A percentile compares a stretch with the other conserved stretches of the same genome.
These are phyloP conservation scores for Pseudorhiza aurosa DNA, from an alignment of 30 jellyfish, hydroid and myxozoan genomes.

Conservation along the genomic window DNA sequence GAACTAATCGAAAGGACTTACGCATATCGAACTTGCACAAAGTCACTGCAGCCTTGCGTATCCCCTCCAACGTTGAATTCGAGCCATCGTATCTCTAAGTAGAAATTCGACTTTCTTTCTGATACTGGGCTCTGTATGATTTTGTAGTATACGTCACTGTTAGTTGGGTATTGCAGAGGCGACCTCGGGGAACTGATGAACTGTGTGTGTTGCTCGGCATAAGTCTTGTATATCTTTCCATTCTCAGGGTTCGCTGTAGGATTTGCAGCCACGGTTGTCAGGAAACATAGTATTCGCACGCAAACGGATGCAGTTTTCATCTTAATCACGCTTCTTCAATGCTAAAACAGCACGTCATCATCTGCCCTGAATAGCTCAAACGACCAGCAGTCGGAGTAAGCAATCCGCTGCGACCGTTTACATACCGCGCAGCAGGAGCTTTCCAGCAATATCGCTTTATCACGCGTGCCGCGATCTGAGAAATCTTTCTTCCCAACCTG, in stretches of 20 bases:
- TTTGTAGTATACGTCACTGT: neutral
- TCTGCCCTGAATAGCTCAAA: too few relatives aligned
- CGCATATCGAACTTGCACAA: neutral
- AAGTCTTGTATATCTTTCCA: neutral
- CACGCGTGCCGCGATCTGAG: too few relatives aligned
- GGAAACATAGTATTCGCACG: too few relatives aligned
- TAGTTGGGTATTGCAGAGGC: conserved; percentile 33
- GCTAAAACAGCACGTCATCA: too few relatives aligned
- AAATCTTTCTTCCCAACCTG: too few relatives aligned
- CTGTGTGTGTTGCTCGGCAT: neutral
- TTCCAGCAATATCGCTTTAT: too few relatives aligned
- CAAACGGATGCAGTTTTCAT: too few relatives aligned
- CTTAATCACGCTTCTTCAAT: too few relatives aligned
- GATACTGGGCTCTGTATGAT: neutral
- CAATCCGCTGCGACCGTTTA: too few relatives aligned
- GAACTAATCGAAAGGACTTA: neutral
- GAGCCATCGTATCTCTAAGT: conserved; percentile 40
- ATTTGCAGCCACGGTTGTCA: neutral
- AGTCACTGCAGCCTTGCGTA: conserved; percentile 24
- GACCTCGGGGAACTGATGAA: conserved; percentile 28
- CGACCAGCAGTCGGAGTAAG: too few relatives aligned
- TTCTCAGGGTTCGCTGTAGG: neutral
- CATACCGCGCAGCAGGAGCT: too few relatives aligned
- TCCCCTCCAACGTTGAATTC: conserved; percentile 39
- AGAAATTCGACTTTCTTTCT: neutral